Base-by-base conservation (phyloP, 1,140 invertebrate genomes). In the Solenopsis invicta region DNA sequence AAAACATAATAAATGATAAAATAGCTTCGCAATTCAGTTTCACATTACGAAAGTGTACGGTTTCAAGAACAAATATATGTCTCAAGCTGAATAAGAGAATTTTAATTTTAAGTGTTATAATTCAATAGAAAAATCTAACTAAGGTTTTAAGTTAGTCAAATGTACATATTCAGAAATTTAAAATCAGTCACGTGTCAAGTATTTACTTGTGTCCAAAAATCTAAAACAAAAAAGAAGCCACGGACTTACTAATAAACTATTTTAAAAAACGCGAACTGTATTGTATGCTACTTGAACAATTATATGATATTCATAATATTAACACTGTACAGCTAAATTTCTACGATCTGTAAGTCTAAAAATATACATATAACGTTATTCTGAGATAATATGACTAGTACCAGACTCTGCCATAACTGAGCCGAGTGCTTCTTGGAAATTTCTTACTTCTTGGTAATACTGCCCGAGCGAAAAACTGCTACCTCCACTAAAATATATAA, bases 401-500 rank as follows among this genome's bases (percentile, higher is more conserved):
- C 64, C 85, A 50, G 92, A 29, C 16, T 92, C 88, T 2, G 77
- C 45, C 80, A 91, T 85, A 6, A 88, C 89, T 59, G 91, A 56
- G 45, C 87, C 88, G n/a, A 92, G 59, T 24, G 69, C 91, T 21
- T 92, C 84, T 59, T 88, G 85, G 69, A 89, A 85, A 48, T 88
- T 84, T 62, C 18, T 81, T 67, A 90, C 16, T 52, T 86, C 77
- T 61, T 89, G 87, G 59, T 82, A 89, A 89, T 87, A 89, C 87
- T 90, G 89, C 71, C 71, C 72, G 50, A 88, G 24, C 9, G 6
- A 16, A 62, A 76, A 67, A 34, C 50, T 67, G 16, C 59, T 85
- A 21, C 88, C 75, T 24, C 85, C 87, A 13, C 92, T 93, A 62
- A 74, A 89, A 92, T 13, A 71, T 29, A 56, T 5, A 81, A 81